Conservation (phyloP, 2,888 invertebrate genomes). For the Phyto melanocephala region DNA sequence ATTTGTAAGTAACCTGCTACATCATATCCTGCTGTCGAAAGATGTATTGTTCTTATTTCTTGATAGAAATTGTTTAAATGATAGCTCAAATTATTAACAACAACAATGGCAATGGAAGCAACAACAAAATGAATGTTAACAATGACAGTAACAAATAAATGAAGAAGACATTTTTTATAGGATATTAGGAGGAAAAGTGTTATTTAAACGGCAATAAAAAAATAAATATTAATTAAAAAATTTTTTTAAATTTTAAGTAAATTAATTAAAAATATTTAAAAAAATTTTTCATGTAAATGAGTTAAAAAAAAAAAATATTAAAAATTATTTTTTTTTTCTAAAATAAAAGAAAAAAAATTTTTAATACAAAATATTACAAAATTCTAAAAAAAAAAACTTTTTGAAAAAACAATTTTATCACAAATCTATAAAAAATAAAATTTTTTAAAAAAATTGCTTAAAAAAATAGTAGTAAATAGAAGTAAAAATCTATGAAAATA, state of each 20-base stretch:
- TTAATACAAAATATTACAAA: no score
- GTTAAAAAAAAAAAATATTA: no score
- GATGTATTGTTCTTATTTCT: conserved; percentile 48
- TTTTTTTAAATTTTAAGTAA: background rate
- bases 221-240: background rate
- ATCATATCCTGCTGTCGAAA: conserved; percentile 55
- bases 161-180: background rate
- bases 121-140: background rate
- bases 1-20: conserved; percentile 51
- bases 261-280: no score
- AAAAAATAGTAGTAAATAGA: no score
- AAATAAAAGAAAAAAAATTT: no score
- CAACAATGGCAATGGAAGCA: conserved; percentile 20
- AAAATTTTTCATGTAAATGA: no score
- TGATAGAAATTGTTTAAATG: conserved; percentile 32
- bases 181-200: background rate
- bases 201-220: background rate
- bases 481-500: no score
- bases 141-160: background rate
- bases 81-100: conserved; percentile 45
- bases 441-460: no score
- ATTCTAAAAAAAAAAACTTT: no score
- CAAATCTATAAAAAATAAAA: no score
- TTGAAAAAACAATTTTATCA: no score
- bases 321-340: no score